These are phyloP conservation scores for Labia minor DNA, from an alignment of 2,888 invertebrate genomes.

Conservation along the genomic window DNA sequence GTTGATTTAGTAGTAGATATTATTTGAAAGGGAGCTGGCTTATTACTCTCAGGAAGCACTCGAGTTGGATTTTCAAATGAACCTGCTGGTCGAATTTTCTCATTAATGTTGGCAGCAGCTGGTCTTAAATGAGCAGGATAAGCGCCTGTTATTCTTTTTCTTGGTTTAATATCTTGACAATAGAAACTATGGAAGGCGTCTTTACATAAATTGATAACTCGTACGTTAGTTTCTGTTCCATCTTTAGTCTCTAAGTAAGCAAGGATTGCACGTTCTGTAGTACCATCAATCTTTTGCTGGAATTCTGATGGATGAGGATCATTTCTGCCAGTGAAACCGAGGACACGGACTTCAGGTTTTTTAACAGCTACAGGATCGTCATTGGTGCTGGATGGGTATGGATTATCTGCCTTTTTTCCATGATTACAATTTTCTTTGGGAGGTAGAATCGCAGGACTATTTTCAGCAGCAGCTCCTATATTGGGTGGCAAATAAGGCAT, in stretches of 20 bases:
- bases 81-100: neutral
- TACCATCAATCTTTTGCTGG: neutral
- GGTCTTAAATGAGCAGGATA: slow-evolving; percentile 1
- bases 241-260: neutral
- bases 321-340: neutral
- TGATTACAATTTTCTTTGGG: neutral
- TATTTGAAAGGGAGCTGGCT: neutral
- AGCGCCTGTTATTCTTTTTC: neutral
- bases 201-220: slow-evolving; percentile 17
- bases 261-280: neutral
- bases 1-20: neutral
- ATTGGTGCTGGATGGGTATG: neutral
- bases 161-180: slow-evolving; percentile 24
- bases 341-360: neutral
- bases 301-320: neutral
- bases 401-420: neutral
- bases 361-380: neutral
- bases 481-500: neutral
- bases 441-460: neutral
- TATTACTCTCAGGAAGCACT: neutral
- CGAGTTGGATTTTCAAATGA: neutral
- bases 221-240: neutral
- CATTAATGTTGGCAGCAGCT: neutral
- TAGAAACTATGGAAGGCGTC: slow-evolving; percentile 29
- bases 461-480: neutral